phyloP scores from a whole-genome alignment of 2,888 invertebrate species.

The Nowickia ferox region DNA sequence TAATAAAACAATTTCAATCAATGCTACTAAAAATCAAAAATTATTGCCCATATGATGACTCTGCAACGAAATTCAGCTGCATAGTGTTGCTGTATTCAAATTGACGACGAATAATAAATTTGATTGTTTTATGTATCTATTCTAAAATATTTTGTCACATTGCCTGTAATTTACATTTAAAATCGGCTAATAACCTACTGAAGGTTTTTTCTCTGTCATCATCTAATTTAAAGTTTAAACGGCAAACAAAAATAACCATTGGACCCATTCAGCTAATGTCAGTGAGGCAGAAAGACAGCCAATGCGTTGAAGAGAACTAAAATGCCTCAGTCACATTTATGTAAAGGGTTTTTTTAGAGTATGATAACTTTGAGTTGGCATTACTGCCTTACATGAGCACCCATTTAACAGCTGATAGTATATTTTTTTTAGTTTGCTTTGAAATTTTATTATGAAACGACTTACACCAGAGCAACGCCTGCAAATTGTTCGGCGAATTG shows the following conservation, averaged over 20 bases:
- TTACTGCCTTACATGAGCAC: too few relatives aligned
- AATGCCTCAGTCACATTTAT: not conserved
- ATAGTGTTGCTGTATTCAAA: slow-evolving; percentile 24
- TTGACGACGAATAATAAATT: slow-evolving; percentile 46
- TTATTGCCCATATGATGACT: not conserved
- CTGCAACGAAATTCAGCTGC: not conserved
- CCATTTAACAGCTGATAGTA: too few relatives aligned
- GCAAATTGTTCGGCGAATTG: too few relatives aligned
- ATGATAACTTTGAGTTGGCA: too few relatives aligned
- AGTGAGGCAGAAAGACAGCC: not conserved
- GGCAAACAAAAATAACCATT: slow-evolving; percentile 6
- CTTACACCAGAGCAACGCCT: too few relatives aligned
- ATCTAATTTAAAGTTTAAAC: slow-evolving; percentile 42
- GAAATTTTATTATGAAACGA: too few relatives aligned
- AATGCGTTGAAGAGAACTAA: not conserved
- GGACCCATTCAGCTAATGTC: not conserved
- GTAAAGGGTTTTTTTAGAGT: too few relatives aligned
- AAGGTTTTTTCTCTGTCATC: slow-evolving; percentile 58
- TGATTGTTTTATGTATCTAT: slow-evolving; percentile 40
- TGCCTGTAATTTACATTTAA: slow-evolving; percentile 44
- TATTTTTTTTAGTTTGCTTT: too few relatives aligned
- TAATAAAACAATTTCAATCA: too few relatives aligned
- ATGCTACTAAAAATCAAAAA: slow-evolving; percentile 22
- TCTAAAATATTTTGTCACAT: slow-evolving; percentile 57
- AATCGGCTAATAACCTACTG: slow-evolving; percentile 63